A percentile compares a stretch with the other conserved stretches of the same genome.
phyloP scores from a whole-genome alignment of 2,113 vertebrate genomes.

The Saccopteryx bilineata region DNA sequence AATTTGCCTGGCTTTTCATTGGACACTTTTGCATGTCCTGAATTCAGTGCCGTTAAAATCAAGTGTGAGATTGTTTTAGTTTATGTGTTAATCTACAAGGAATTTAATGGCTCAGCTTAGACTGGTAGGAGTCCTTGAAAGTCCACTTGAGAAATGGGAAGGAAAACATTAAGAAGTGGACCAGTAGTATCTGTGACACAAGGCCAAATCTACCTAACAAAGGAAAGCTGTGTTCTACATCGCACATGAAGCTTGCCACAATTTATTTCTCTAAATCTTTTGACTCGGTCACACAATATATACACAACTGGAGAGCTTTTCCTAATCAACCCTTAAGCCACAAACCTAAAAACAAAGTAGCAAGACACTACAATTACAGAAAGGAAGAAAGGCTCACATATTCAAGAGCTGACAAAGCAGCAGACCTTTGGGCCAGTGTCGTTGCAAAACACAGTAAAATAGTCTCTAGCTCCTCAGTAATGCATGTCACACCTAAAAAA shows the following conservation, averaged over 20 bases:
- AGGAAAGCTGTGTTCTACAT: slow-evolving; percentile 60
- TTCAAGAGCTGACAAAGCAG: background rate
- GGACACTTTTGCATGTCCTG: background rate
- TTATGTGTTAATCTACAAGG: slow-evolving; percentile 63
- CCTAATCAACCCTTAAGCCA: background rate
- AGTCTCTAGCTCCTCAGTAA: background rate
- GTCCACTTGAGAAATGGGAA: slow-evolving; percentile 63
- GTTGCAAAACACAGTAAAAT: background rate
- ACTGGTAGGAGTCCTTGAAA: slow-evolving; percentile 59
- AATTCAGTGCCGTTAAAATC: background rate
- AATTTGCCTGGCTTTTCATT: slow-evolving; percentile 51
- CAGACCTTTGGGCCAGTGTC: background rate
- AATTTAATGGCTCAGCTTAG: slow-evolving; percentile 69
- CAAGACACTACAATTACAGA: slow-evolving; percentile 51
- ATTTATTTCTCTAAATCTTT: background rate
- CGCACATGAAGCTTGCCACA: background rate
- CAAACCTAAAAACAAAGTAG: background rate
- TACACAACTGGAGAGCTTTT: background rate
- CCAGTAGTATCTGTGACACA: background rate
- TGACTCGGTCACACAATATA: background rate
- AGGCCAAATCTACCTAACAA: slow-evolving; percentile 45
- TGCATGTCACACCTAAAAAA: background rate
- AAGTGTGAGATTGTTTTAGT: slow-evolving; percentile 44
- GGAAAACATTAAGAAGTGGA: slow-evolving; percentile 18
- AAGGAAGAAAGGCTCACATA: background rate